Evolutionary conservation across 1,140 invertebrate species (phyloP), one percentile per base, ranked within the genome.

Genomic region (Euborellia annulipes): DNA sequence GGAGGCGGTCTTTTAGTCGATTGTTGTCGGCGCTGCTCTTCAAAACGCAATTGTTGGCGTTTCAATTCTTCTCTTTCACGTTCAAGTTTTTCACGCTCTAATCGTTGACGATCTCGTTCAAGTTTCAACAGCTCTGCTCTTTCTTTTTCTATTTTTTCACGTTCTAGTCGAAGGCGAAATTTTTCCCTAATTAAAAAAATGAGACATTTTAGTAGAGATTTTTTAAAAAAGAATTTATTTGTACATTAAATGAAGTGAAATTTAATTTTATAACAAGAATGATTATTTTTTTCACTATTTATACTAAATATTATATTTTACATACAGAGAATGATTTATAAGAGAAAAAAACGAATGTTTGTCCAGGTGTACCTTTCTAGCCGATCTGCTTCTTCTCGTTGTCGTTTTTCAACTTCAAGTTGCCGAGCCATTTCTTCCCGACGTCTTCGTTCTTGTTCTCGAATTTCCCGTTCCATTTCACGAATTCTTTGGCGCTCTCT

Each of bases 51-150:
- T 54, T 83, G 78, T 53, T 79, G 79, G 34, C 83, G 70, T 58
- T 86, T 81, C 32, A 88, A 58, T 56, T 91, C 85, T 50, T 87
- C 69, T 52, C 81, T 74, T 54, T 90, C 86, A 40, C 82, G 65
- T 56, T 88, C 85, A 17, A 91, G 63, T 57, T 83, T 81, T 53
- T 89, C 85, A 14, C 85, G 65, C 61, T 90, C 86, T 36, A 85
- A 55, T 47, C 79, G 75, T 57, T 87, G 82, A 27, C 82, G 67
- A 58, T 89, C 85, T 3, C 83, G 69, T 60, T 91, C 85, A 40
- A 89, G 58, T 38, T 79, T 72, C 41, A 87, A 58, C 11, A 88
- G 60, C 58, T 91, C 85, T 22, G 80, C 78, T 57, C 82, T 81
- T 55, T 89, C 85, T 16, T 79, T 70, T 55, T 85, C 82, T 16